Evolutionary conservation across 2,888 invertebrate species (phyloP), one percentile per base, ranked within the genome.

Genomic region (Biston betularia): DNA sequence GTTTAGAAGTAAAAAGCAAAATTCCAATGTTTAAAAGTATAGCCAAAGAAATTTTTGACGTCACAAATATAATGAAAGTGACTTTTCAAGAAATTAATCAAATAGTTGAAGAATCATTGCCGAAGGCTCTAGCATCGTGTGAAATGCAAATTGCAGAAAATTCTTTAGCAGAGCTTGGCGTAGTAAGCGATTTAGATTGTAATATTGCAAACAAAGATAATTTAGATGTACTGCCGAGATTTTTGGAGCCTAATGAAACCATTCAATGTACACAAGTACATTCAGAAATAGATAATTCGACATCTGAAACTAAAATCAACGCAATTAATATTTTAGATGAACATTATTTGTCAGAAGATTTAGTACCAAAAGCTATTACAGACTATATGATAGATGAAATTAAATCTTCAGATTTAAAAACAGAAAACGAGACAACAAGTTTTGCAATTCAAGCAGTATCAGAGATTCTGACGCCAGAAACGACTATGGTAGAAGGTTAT

Each of bases 1-100:
- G 83, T 33, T 73, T 93, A 66, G 90, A 89, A 76, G 93, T 93
- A 0, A 92, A 89, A 75, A 87, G 89, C 46, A 93, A 93, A 79
- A 89, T 93, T 72, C 92, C 92, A 1, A 83, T 92, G 46, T 90
- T 89, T 48, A 89, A 85, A 81, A 78, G 83, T 63, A 75, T 91
- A 61, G 80, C 90, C 4, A 44, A 57, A 8, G 63, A 82, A 59
- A 63, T 92, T 0, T 72, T 78, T 15, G 65, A 70, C 38, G 62
- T 82, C 2, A 81, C 80, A 12, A 75, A 78, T 55, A 65, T 62
- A 9, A 68, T 84, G 0, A 80, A 80, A 68, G 62, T 14, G 0
- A 15, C 54, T 34, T 61, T 75, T 15, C 40, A 65, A 42, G 53
- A 60, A 45, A 14, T 34, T 52, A 57, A 63, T 50, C 49, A 65